A percentile compares a stretch with the other conserved stretches of the same genome.
Conservation (phyloP, 1,140 invertebrate genomes). For the Vollenhovia emeryi region DNA sequence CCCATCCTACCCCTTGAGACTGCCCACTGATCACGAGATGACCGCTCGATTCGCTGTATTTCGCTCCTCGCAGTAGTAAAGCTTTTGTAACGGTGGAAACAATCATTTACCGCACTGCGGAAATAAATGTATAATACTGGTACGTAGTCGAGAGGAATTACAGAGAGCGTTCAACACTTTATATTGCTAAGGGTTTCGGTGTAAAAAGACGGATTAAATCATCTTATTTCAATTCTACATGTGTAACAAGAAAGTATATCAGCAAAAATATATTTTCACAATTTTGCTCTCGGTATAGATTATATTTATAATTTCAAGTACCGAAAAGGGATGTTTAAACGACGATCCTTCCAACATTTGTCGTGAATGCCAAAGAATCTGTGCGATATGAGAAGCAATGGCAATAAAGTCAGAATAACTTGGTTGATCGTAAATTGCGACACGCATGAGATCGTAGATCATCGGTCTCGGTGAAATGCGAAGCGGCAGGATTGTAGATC, state of each 20-base stretch:
- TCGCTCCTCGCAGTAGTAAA: constrained; percentile 16
- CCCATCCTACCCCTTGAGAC: constrained; percentile 39
- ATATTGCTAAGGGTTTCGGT: background rate
- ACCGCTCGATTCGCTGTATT: constrained; percentile 46
- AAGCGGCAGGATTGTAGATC: constrained; percentile 32
- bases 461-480: constrained; percentile 7
- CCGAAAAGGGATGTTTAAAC: background rate
- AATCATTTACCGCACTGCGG: constrained; percentile 46
- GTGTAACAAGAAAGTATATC: background rate
- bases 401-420: background rate
- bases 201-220: background rate
- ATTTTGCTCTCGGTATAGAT: background rate
- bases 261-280: background rate
- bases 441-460: constrained; percentile 35
- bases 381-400: background rate
- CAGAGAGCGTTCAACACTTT: background rate
- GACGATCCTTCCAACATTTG: background rate
- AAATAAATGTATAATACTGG: constrained; percentile 36
- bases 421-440: background rate
- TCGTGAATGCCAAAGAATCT: background rate
- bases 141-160: background rate
- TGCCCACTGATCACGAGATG: constrained; percentile 62
- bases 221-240: background rate
- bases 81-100: constrained; percentile 38
- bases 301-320: constrained; percentile 10